A percentile compares a stretch with the other conserved stretches of the same genome.
Conservation (phyloP, 1,140 invertebrate species). For the Ptiloglossa arizonensis region DNA sequence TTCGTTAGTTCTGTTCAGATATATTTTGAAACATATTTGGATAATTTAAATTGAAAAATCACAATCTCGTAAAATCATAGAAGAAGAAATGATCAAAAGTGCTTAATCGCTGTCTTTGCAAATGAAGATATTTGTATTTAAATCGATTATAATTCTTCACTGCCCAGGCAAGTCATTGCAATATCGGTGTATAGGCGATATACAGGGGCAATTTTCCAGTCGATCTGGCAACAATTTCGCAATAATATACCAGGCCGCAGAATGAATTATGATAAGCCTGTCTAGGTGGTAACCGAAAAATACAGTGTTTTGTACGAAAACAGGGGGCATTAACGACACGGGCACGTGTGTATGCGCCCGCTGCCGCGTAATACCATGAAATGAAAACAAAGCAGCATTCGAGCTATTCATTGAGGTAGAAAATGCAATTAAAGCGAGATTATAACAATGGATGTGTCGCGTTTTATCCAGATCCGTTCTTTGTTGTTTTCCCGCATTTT, state of each 20-base stretch:
- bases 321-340: conserved; percentile 44
- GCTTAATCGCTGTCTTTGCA: too few species aligned
- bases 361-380: conserved; percentile 44
- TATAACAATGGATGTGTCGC: conserved; percentile 62
- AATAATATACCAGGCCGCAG: conserved; percentile 6
- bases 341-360: conserved; percentile 7
- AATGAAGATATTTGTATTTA: too few species aligned
- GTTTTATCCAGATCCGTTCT: conserved; percentile 30
- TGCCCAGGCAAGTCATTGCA: too few species aligned
- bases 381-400: conserved; percentile 54
- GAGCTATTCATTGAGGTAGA: conserved; percentile 53
- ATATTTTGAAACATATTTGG: too few species aligned
- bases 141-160: too few species aligned
- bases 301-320: conserved; percentile 36
- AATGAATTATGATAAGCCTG: conserved; percentile 61
- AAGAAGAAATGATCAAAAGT: too few species aligned
- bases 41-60: too few species aligned
- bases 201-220: conserved; percentile 45
- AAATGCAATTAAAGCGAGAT: conserved; percentile 65
- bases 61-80: too few species aligned
- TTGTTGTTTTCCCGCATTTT: conserved; percentile 11
- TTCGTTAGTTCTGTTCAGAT: too few species aligned
- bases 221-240: conserved; percentile 40
- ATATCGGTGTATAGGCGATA: conserved; percentile 1
- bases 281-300: conserved; percentile 48